Evolutionary conservation across 2,888 invertebrate genomes (phyloP).

Genomic region (Sipha maydis): DNA sequence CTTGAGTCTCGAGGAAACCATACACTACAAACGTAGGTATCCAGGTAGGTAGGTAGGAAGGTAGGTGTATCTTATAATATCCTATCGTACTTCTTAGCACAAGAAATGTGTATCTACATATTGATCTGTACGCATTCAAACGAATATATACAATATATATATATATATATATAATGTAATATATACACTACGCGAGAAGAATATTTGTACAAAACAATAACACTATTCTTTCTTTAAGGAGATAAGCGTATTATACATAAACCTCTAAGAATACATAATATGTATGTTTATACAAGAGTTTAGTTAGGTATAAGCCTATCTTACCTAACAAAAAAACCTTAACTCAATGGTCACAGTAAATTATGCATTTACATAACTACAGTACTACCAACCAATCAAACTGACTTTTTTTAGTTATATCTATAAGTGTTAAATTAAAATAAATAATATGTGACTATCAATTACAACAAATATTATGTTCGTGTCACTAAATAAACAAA

Average conservation of each 20-base stretch:
- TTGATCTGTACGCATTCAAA: neutral
- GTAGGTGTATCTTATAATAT: neutral
- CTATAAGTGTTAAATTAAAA: no score
- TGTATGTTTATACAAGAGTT: no score
- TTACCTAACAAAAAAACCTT: no score
- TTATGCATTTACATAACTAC: neutral
- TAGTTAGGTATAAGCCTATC: no score
- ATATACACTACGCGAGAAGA: constrained; percentile 1
- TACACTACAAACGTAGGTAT: neutral
- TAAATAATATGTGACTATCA: no score
- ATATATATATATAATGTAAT: no score
- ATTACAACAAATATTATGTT: no score
- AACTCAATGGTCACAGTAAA: no score
- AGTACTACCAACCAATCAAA: neutral
- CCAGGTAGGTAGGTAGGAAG: neutral
- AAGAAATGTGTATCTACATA: neutral
- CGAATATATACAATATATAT: neutral
- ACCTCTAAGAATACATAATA: no score
- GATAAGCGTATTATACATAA: neutral
- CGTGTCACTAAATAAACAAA: no score
- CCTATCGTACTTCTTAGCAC: neutral
- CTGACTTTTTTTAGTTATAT: no score
- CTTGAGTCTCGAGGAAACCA: neutral
- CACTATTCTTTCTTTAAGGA: neutral
- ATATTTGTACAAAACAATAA: constrained; percentile 47